Evolutionary conservation across 2,888 invertebrate species (phyloP).

Genomic region (Geotrupes spiniger): DNA sequence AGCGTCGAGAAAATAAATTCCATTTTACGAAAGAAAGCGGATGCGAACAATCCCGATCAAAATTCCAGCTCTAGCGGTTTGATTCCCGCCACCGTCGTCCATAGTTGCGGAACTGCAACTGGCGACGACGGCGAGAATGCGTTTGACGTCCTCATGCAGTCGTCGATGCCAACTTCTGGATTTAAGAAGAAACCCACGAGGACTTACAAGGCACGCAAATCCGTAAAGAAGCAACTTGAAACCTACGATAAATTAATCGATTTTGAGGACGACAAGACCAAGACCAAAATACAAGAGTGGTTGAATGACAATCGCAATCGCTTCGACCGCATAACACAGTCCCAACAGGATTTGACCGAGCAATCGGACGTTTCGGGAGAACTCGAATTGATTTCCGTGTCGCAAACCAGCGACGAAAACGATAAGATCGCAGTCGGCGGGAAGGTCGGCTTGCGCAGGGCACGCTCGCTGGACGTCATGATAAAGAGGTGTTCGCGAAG

Average conservation of each 20-base stretch:
- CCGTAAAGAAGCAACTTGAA: constrained; percentile 2
- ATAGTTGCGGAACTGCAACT: no score
- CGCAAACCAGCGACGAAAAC: constrained; percentile 18
- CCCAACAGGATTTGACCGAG: constrained; percentile 25
- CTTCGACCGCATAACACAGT: constrained; percentile 34
- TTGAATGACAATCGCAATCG: constrained; percentile 34
- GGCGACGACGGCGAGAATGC: constrained; percentile 4
- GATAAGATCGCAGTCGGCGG: not conserved
- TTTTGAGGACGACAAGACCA: constrained; percentile 29
- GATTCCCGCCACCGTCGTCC: not conserved
- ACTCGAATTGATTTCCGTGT: constrained; percentile 28
- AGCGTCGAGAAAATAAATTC: not conserved
- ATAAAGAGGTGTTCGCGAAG: not conserved
- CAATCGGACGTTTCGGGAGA: constrained; percentile 15
- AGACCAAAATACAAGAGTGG: constrained; percentile 32
- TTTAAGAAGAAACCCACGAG: constrained; percentile 3
- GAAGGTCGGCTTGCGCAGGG: constrained; percentile 3
- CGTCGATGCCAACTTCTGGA: not conserved
- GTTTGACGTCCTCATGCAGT: constrained; percentile 16
- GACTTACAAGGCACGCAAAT: constrained; percentile 17
- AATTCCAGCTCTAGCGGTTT: not conserved
- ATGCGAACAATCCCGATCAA: not conserved
- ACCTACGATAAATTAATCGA: constrained; percentile 22
- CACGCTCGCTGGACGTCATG: constrained; percentile 18
- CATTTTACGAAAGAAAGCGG: not conserved